Base-by-base conservation (phyloP, 2,113 vertebrate genomes). In the Osmerus eperlanus region DNA sequence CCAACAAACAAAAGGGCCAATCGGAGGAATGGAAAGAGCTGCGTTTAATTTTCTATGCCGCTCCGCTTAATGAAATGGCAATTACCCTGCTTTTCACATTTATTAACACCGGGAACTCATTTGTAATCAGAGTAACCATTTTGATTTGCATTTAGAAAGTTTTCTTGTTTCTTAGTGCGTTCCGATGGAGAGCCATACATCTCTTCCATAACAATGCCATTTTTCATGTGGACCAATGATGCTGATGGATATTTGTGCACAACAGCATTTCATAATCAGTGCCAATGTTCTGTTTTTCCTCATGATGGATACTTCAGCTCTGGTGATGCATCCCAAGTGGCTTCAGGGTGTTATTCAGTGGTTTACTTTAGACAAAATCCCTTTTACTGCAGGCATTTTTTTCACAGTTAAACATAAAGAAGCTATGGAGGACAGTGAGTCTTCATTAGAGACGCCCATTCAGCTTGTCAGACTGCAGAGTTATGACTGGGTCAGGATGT, bases 1-100 rank as follows among this genome's bases (percentile, higher is more conserved):
- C 29, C 79, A 82, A 76, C 32, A 55, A 64, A 71, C 61, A 77
- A 59, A 61, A 65, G 79, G 72, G 53, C 72, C 77, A 79, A 75
- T 65, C 68, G 73, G 75, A 70, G 7, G 70, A 61, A 81, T 80
- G 58, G 51, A 73, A 81, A 65, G 66, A 70, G 67, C 78, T 74
- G 78, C 72, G 36, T 83, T 70, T 62, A 61, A 21, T 74, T 71
- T 52, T 71, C 66, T 65, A 25, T 21, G 65, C 76, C 61, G 52
- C 32, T 19, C 74, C 71, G 75, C 74, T 70, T 55, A 78, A 67
- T 76, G 67, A 76, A 52, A 55, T 67, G 16, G 59, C 41, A 67
- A 53, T 74, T 61, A 68, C 65, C 51, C 51, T 5, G 16, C 13
- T 54, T 73, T 67, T 78, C 67, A 47, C 55, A 76, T 76, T 79